Base-by-base conservation (phyloP, 2,797 vertebrate genomes). In the Myiotriccus ornatus region DNA sequence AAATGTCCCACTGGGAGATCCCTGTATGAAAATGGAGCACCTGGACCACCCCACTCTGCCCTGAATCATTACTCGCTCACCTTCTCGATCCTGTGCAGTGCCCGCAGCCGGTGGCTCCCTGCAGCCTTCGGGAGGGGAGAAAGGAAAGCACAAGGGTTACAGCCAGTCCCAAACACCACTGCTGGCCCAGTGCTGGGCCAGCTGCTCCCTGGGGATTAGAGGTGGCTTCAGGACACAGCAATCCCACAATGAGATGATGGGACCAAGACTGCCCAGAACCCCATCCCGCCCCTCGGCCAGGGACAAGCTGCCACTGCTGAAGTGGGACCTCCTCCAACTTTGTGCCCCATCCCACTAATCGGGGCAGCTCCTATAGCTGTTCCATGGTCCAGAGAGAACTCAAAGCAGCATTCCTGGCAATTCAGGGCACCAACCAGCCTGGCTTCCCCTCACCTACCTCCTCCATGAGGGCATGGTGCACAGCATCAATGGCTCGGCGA, bases 401-500 rank as follows among this genome's bases (percentile, higher is more conserved):
- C 2, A 19, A 28, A 39, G 49, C 6, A 0, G 49, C 3, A 8
- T 9, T 28, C 8, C 32, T 7, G 2, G 14, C 28, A 52, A 50
- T 27, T 46, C 3, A 3, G 4, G 10, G 28, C 60, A 68, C 25
- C 39, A 34, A 1, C 3, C 24, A 56, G 32, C 44, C 56, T 1
- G 0, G n/a, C 14, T 30, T 10, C 23, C 12, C 11, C 21, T 37
- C 55, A 89, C 96, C 56, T 95, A 98, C 98, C 98, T 98, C 97
- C 78, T 98, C 98, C 60, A 97, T 76, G 1, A 97, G 86, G 65
- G 98, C 96, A 2, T 98, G 98, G 53, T 98, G 97, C 71, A 99
- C 98, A 0, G 98, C 99, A 43, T 99, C 97, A 6, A 99, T 99
- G 95, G 99, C 99, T 20, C 99, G 97, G 18, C 99, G 99, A 53